These are phyloP conservation scores for Gila orcuttii DNA, from an alignment of 2,113 vertebrate species.

Conservation along the genomic window DNA sequence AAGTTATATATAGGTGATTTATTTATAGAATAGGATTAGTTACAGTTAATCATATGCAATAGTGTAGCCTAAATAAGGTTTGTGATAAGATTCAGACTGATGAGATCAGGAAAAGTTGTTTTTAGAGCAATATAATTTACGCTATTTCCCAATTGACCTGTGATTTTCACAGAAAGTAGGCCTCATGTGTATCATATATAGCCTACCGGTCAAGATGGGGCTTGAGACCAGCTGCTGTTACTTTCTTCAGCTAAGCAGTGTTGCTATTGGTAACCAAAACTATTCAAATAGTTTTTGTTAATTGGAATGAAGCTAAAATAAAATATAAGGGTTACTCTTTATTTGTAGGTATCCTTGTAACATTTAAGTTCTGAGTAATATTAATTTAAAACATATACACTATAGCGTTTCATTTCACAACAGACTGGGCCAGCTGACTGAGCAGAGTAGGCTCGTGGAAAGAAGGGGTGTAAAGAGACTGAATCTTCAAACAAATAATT, in stretches of 20 bases:
- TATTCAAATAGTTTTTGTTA: not conserved
- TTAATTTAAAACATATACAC: too few species aligned
- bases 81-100: not conserved
- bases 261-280: not conserved
- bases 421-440: too few species aligned
- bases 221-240: not conserved
- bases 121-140: not conserved
- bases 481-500: too few species aligned
- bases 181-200: constrained; percentile 34
- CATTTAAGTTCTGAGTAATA: too few species aligned
- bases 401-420: too few species aligned
- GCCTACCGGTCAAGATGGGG: not conserved
- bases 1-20: not conserved
- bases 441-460: too few species aligned
- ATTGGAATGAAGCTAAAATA: not conserved
- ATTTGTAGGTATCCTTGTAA: too few species aligned
- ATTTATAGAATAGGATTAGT: not conserved
- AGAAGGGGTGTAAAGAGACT: too few species aligned
- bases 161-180: constrained; percentile 31
- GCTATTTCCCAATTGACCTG: not conserved
- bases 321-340: not conserved
- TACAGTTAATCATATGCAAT: not conserved
- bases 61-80: not conserved
- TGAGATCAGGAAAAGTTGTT: not conserved
- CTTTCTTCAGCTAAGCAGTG: not conserved